These are phyloP conservation scores for Pristionchus entomophagus DNA, from an alignment of 2,888 invertebrate genomes.

Conservation along the genomic window DNA sequence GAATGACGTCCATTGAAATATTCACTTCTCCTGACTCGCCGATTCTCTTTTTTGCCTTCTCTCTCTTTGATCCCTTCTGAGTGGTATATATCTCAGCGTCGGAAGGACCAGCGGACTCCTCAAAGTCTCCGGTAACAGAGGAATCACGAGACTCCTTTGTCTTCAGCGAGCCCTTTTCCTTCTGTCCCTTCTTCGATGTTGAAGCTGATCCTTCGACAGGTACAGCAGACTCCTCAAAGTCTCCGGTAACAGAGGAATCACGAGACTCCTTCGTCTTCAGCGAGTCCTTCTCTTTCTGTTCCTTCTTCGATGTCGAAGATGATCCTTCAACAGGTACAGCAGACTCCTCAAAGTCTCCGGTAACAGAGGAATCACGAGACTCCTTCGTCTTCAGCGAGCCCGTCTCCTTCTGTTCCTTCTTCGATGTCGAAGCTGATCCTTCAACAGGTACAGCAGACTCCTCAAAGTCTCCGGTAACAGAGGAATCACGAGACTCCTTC, in stretches of 20 bases:
- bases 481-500: neutral
- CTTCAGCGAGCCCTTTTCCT: neutral
- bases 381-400: neutral
- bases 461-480: neutral
- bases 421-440: neutral
- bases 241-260: neutral
- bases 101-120: neutral
- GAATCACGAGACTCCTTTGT: neutral
- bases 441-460: neutral
- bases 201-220: neutral
- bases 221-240: neutral
- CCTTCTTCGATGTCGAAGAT: neutral
- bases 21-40: slow-evolving; percentile 3
- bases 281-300: neutral
- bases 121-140: neutral
- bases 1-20: neutral
- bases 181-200: neutral
- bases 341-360: neutral
- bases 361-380: neutral
- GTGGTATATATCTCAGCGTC: neutral
- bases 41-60: neutral
- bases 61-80: slow-evolving; percentile 3
- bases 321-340: neutral
- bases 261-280: neutral
- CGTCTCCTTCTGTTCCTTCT: neutral